These are phyloP conservation scores for Rhinoderma darwinii DNA, from an alignment of 2,113 vertebrate genomes.

Conservation along the genomic window DNA sequence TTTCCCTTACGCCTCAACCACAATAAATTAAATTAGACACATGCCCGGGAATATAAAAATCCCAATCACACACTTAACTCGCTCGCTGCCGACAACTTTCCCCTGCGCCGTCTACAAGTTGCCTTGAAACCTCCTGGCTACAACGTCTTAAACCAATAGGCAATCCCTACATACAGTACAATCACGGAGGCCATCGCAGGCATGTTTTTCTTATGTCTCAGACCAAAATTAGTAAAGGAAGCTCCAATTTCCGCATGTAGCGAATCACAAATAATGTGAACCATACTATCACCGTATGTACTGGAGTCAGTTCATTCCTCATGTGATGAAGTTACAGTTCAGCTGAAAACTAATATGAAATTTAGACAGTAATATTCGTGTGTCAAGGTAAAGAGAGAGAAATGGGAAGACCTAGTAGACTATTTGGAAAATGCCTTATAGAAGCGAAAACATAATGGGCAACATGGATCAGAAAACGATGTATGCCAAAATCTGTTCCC, in stretches of 20 bases:
- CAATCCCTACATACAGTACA: slow-evolving; percentile 10
- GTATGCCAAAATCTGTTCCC: too few relatives aligned
- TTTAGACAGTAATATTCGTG: not conserved
- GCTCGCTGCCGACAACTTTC: not conserved
- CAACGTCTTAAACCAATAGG: not conserved
- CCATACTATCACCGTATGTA: not conserved
- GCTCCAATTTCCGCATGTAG: not conserved
- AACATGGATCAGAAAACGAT: not conserved
- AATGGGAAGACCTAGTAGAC: not conserved
- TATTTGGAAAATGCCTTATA: not conserved
- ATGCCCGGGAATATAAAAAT: not conserved
- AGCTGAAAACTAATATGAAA: not conserved
- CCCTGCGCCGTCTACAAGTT: not conserved
- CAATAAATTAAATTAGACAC: slow-evolving; percentile 39
- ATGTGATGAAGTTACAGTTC: not conserved
- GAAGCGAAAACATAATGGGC: not conserved
- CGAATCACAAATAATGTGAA: slow-evolving; percentile 43
- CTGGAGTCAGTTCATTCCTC: not conserved
- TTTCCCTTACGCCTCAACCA: slow-evolving; percentile 30
- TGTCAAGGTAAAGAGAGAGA: not conserved
- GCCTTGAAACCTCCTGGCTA: not conserved
- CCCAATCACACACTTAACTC: not conserved
- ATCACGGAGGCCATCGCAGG: not conserved
- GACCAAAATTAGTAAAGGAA: slow-evolving; percentile 47
- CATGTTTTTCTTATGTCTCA: slow-evolving; percentile 46